Evolutionary conservation across 2,888 invertebrate genomes (phyloP), one percentile per base, ranked within the genome.

Genomic region (Napeogenes sylphis): DNA sequence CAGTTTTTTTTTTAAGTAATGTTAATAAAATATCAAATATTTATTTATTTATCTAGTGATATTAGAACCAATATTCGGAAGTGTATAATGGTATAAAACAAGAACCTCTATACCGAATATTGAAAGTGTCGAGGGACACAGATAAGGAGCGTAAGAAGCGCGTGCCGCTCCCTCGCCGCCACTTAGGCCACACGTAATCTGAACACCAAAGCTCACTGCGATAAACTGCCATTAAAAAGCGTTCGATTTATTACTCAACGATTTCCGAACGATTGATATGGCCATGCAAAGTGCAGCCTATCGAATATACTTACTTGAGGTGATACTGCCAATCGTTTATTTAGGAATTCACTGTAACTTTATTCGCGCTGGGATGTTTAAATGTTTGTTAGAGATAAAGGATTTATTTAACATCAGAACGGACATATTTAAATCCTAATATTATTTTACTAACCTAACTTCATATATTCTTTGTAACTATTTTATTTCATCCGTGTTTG

Each of bases 221-320:
- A 90, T 90, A 90, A 90, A 88, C 86, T 81, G 83, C 90, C 90
- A 90, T 90, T 90, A 90, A 90, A 90, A 90, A 85, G 86, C 85
- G 79, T 88, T 90, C 90, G 90, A 90, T 90, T 90, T 90, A 90
- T 90, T 90, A 85, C 87, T 73, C 76, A 85, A 87, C 85, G 89
- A 88, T 89, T 89, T 83, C 82, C 84, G 79, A 82, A 84, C 84
- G 84, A 88, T 73, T 73, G 72, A 73, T 73, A 68, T 65, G 67
- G 65, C 64, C 61, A 62, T 64, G 71, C 67, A 69, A 71, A 70
- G 67, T 68, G 67, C 65, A 65, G 64, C 69, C 70, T 70, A 69
- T 70, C 70, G 64, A 68, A 69, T 65, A 60, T 59, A 58, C 65
- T 63, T 65, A 60, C 62, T 67, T 56, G 62, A 59, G 56, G 54